Conservation (phyloP, 2,113 vertebrate species). For the Anguilla japonica region DNA sequence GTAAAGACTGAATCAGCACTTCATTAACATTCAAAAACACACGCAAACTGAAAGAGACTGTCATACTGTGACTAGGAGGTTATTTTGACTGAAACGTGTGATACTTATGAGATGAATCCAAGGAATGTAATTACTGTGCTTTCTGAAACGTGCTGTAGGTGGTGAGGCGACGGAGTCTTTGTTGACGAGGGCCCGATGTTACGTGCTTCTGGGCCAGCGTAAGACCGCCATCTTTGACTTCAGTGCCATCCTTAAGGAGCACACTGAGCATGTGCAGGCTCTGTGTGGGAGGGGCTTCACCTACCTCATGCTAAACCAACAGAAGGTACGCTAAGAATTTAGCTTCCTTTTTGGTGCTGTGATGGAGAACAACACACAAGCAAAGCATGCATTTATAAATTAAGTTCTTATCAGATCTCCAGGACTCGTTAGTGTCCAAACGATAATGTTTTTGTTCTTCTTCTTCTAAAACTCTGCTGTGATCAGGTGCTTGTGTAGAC, state of each 20-base stretch:
- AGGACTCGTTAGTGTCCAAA: not conserved
- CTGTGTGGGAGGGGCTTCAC: constrained; percentile 85
- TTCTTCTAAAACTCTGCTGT: not conserved
- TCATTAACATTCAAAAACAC: not conserved
- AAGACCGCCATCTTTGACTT: constrained; percentile 93
- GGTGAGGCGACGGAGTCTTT: constrained; percentile 77
- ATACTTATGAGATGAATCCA: no score
- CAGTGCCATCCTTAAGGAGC: constrained; percentile 75
- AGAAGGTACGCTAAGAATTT: constrained; percentile 71
- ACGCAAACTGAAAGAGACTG: not conserved
- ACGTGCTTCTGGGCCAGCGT: constrained; percentile 80
- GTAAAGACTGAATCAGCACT: no score
- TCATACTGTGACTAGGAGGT: not conserved
- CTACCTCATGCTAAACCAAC: constrained; percentile 79
- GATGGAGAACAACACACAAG: not conserved
- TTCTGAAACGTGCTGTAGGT: constrained; percentile 60
- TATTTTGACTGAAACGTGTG: not conserved
- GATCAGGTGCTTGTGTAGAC: not conserved
- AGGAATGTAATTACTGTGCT: not conserved
- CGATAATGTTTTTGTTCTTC: not conserved
- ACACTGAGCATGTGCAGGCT: constrained; percentile 73
- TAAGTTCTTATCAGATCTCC: no score
- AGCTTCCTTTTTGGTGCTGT: no score
- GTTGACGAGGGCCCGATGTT: constrained; percentile 82
- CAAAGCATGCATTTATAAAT: no score